Percentiles rank a stretch among this genome's conserved stretches.
Conservation (phyloP, 2,797 vertebrate genomes). For the Halcyon chelicuti region DNA sequence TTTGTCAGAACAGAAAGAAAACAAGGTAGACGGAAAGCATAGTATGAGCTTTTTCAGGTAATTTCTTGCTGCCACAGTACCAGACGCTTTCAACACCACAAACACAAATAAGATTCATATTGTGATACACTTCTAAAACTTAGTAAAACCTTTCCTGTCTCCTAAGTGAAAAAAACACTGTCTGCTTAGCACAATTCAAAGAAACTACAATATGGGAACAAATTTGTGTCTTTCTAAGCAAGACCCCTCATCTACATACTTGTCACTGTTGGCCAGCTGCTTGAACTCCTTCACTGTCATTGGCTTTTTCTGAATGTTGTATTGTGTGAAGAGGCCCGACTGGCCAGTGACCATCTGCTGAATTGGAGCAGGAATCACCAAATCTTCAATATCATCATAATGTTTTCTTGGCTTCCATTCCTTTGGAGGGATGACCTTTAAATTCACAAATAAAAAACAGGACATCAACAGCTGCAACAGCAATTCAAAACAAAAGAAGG, state of each 20-base stretch:
- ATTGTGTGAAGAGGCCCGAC: slow-evolving; percentile 94
- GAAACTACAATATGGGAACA: neutral
- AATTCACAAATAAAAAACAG: neutral
- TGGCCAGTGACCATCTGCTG: slow-evolving; percentile 97
- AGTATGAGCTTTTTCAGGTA: neutral
- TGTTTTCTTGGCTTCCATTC: slow-evolving; percentile 93
- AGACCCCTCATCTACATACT: slow-evolving; percentile 75
- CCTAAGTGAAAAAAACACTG: neutral
- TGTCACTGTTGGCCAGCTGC: slow-evolving; percentile 93
- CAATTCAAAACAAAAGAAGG: neutral
- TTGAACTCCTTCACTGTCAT: slow-evolving; percentile 95
- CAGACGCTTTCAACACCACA: neutral
- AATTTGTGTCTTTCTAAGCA: neutral
- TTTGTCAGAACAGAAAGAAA: neutral
- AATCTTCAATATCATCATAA: slow-evolving; percentile 93
- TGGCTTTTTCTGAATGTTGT: slow-evolving; percentile 96
- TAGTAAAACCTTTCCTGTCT: too few relatives aligned
- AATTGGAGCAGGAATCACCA: slow-evolving; percentile 95
- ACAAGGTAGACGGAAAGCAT: neutral
- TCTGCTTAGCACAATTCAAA: neutral
- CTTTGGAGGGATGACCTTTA: slow-evolving; percentile 92
- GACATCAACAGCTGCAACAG: neutral
- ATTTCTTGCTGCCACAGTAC: neutral
- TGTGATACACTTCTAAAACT: neutral
- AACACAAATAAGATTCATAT: neutral